Evolutionary conservation across 2,113 vertebrate species (phyloP).

Genomic region (Anoura caudifer): DNA sequence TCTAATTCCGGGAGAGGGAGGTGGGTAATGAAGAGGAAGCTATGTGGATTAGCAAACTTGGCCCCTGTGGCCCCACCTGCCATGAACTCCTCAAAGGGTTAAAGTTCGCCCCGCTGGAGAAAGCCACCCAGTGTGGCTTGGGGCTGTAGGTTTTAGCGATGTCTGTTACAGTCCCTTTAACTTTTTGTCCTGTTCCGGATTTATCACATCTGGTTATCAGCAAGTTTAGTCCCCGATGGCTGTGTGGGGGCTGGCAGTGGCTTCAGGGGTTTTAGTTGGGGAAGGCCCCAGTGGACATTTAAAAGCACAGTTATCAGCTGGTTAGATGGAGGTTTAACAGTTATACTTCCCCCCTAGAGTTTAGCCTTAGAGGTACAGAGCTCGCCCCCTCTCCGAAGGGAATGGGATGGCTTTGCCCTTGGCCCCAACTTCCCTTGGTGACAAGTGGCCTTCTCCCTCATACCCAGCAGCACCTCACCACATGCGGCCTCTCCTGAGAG

Average conservation of each 20-base stretch:
- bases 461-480: neutral
- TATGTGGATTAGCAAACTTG: neutral
- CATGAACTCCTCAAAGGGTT: slow-evolving; percentile 88
- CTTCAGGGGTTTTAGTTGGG: slow-evolving; percentile 61
- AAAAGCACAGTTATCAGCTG: slow-evolving; percentile 85
- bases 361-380: slow-evolving; percentile 81
- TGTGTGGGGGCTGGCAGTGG: slow-evolving; percentile 49
- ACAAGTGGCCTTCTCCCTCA: slow-evolving; percentile 7
- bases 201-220: slow-evolving; percentile 77
- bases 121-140: slow-evolving; percentile 43
- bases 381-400: slow-evolving; percentile 60
- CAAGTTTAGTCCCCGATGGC: slow-evolving; percentile 66
- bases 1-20: neutral
- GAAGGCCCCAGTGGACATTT: slow-evolving; percentile 72
- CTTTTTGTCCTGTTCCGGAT: slow-evolving; percentile 79
- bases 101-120: slow-evolving; percentile 78
- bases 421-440: slow-evolving; percentile 19
- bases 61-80: slow-evolving; percentile 16
- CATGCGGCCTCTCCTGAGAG: neutral
- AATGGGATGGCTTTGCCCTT: neutral
- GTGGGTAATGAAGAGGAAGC: slow-evolving; percentile 21
- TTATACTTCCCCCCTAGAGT: slow-evolving; percentile 70
- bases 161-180: slow-evolving; percentile 88
- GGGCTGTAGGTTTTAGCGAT: slow-evolving; percentile 62
- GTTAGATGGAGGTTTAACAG: slow-evolving; percentile 86